These are phyloP conservation scores for Spodoptera frugiperda DNA, from an alignment of 1,140 invertebrate species.

Conservation along the genomic window DNA sequence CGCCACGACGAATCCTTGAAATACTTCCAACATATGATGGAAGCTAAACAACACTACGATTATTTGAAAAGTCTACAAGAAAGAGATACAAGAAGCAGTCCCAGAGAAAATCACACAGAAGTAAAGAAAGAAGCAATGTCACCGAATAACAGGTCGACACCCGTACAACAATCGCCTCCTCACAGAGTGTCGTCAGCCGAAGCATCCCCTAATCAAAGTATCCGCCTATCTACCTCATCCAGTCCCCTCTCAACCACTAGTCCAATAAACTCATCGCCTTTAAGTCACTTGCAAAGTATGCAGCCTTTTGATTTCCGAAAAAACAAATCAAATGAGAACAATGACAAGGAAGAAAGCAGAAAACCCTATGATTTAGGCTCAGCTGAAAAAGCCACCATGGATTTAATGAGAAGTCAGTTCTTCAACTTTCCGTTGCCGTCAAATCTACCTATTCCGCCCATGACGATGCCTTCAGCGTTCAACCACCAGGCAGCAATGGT, in stretches of 20 bases:
- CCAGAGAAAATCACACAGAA: slow-evolving; percentile 55
- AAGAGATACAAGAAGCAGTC: slow-evolving; percentile 62
- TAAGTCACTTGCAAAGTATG: slow-evolving; percentile 97
- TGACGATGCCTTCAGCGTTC: slow-evolving; percentile 81
- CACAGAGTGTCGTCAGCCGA: slow-evolving; percentile 70
- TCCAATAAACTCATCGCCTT: slow-evolving; percentile 89
- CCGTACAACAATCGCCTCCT: slow-evolving; percentile 63
- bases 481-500: slow-evolving; percentile 87
- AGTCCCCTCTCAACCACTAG: slow-evolving; percentile 84
- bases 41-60: slow-evolving; percentile 75
- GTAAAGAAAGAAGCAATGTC: slow-evolving; percentile 70
- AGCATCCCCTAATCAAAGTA: slow-evolving; percentile 71
- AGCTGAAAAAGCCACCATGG: slow-evolving; percentile 83
- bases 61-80: slow-evolving; percentile 72
- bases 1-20: slow-evolving; percentile 80
- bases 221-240: slow-evolving; percentile 78
- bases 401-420: slow-evolving; percentile 87
- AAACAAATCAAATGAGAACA: slow-evolving; percentile 66
- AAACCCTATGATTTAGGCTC: slow-evolving; percentile 81
- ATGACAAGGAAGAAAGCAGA: slow-evolving; percentile 76
- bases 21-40: slow-evolving; percentile 82
- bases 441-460: slow-evolving; percentile 88
- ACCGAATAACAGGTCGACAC: slow-evolving; percentile 63
- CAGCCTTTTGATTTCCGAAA: slow-evolving; percentile 97
- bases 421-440: slow-evolving; percentile 87